Base-by-base conservation (phyloP, 2,113 vertebrate species). In the Pogona vitticeps region DNA sequence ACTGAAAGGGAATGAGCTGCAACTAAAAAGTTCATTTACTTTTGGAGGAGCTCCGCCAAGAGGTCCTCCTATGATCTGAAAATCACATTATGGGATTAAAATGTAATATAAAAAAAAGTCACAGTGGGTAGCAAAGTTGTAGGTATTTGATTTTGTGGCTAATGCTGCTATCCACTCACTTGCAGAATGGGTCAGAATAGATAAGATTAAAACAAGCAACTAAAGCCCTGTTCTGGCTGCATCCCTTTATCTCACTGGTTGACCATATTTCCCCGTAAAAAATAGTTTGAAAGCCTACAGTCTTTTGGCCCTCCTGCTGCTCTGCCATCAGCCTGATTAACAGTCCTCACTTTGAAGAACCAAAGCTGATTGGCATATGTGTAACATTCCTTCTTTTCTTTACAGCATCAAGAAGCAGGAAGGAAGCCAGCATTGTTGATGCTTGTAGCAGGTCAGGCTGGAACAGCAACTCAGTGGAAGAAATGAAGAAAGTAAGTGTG, bases 1-100 rank as follows among this genome's bases (percentile, higher is more conserved):
- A 31, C 59, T 90, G 75, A 12, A 91, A 91, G 86, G 90, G 59
- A 83, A 92, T 89, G 84, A 90, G 87, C 59, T 68, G 58, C 2
- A 80, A 28, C 82, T 88, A 87, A 79, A 85, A 68, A 68, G 38
- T 87, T 76, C 52, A 86, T 10, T 1, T 86, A 88, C 85, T 94
- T 79, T 38, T 23, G 80, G 18, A 5, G 84, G 88, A 10, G 40
- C 33, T 93, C 90, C 92, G 63, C 89, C 67, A 89, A 83, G 83
- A 78, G 77, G 20, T 58, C 86, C 84, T 68, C 81, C 56, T 67
- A 59, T 21, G 20, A 77, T 86, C 28, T 46, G 42, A 86, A 93
- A 93, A 88, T 61, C 23, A n/a, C 18, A 82, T 28, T 84, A 76
- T 14, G 86, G 33, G 61, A 82, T 82, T 86, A 72, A 61, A 72